Base-by-base conservation (phyloP, 2,888 invertebrate species). In the Orgyia antiqua region DNA sequence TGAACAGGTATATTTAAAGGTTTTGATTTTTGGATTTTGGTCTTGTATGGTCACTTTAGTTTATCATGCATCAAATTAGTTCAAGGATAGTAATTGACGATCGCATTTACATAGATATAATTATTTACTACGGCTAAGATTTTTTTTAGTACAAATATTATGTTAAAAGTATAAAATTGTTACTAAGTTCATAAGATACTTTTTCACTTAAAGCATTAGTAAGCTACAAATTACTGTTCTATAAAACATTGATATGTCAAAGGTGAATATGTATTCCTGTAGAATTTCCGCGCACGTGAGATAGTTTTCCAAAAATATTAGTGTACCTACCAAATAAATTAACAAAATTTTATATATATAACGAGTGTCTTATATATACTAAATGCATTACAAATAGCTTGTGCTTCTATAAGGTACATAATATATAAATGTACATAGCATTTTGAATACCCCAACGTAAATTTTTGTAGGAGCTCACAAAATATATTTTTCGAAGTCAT, bases 151-250 rank as follows among this genome's bases (percentile, higher is more conserved):
- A 75, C 61, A 74, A 70, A 74, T 68, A 71, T 67, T 63, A 66
- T 68, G 69, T 70, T 68, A 63, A 69, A 70, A 74, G 67, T 77
- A 75, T 71, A 71, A 71, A 58, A 73, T 59, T 71, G 57, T 74
- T 78, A 66, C 67, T 75, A 74, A 69, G 68, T 78, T 84, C 83
- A 83, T 84, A 84, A 84, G 83, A 83, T 66, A 63, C 66, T 77
- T 82, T 48, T 82, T 74, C 74, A 68, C 66, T 80, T 83, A 83
- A 83, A 84, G 83, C 84, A 74, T 77, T 68, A 54, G 66, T 74
- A 79, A 77, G 80, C 80, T 80, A 78, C 71, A 57, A 56, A 58
- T 63, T 60, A 60, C 45, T 46, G 51, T 46, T 36, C 39, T 34
- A 44, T 45, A 37, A 45, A 39, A 50, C 45, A 47, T 50, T 45